Percentiles rank a stretch among this genome's conserved stretches.
Conservation (phyloP, 1,140 invertebrate genomes). For the Trinorchestia longiramus region DNA sequence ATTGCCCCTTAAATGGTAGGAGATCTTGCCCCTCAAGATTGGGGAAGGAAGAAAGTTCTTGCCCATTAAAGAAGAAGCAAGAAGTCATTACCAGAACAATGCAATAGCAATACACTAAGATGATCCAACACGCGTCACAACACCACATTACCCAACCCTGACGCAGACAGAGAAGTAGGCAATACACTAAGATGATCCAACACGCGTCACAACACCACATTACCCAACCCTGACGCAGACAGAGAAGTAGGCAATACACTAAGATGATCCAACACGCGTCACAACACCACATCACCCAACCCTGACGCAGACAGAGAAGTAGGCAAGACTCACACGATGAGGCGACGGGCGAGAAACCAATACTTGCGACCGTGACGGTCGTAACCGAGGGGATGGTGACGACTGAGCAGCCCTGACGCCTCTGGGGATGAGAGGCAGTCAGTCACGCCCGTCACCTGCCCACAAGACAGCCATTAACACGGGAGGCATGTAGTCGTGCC, state of each 20-base stretch:
- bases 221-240: too few species aligned
- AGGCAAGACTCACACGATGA: conserved; percentile 86
- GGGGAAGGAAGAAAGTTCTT: too few species aligned
- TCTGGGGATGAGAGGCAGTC: conserved; percentile 93
- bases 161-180: background rate
- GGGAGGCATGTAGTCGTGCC: too few species aligned
- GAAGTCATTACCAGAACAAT: too few species aligned
- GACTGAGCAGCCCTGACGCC: conserved; percentile 88
- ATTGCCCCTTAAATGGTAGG: too few species aligned
- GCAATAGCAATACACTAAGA: conserved; percentile 56
- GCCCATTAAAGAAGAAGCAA: too few species aligned
- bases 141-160: too few species aligned
- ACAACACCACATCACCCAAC: background rate
- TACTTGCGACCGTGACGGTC: conserved; percentile 96
- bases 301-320: background rate
- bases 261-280: conserved; percentile 42
- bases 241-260: conserved; percentile 46
- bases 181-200: conserved; percentile 55
- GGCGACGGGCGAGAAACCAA: conserved; percentile 91
- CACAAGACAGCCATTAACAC: background rate
- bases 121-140: conserved; percentile 22
- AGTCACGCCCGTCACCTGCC: conserved; percentile 82
- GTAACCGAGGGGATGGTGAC: conserved; percentile 93
- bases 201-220: background rate
- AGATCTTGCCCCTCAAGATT: too few species aligned